These are phyloP conservation scores for Neoniphon sammara DNA, from an alignment of 2,797 vertebrate species.

Conservation along the genomic window DNA sequence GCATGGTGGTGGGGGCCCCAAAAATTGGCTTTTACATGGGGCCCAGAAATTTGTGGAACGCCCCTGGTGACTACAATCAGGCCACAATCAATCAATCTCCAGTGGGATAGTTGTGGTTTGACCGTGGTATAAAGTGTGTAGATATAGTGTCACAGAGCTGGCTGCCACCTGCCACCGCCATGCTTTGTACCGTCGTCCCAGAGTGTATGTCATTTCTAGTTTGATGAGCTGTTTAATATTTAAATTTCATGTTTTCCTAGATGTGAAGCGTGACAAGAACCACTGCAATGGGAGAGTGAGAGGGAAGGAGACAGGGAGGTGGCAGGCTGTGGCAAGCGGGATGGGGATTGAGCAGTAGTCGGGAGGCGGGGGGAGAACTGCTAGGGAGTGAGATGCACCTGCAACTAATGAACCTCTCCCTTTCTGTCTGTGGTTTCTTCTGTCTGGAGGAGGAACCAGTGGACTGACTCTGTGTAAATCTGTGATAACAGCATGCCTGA, in stretches of 20 bases:
- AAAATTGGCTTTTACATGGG: too few species aligned
- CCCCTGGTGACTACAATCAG: not conserved
- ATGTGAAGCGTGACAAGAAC: constrained; percentile 55
- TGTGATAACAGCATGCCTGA: constrained; percentile 6
- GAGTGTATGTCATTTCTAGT: constrained; percentile 60
- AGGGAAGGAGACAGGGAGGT: not conserved
- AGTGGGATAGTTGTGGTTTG: constrained; percentile 18
- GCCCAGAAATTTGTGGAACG: too few species aligned
- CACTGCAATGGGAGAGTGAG: constrained; percentile 22
- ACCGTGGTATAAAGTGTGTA: constrained; percentile 13
- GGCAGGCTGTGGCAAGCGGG: not conserved
- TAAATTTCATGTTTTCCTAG: constrained; percentile 72
- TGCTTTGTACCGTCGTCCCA: constrained; percentile 55
- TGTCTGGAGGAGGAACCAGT: constrained; percentile 5
- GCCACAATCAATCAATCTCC: constrained; percentile 15
- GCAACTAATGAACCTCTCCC: constrained; percentile 1
- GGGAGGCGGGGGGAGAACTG: not conserved
- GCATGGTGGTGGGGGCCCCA: too few species aligned
- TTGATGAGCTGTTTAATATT: constrained; percentile 72
- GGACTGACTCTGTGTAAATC: not conserved
- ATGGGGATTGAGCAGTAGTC: not conserved
- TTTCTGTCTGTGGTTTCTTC: constrained; percentile 12
- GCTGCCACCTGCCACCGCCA: constrained; percentile 14
- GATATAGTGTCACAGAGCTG: constrained; percentile 29
- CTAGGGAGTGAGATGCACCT: not conserved